Percentiles rank a stretch among this genome's conserved stretches.
These are phyloP conservation scores for Drosophila ercepeae DNA, from an alignment of 1,140 invertebrate genomes.

Conservation along the genomic window DNA sequence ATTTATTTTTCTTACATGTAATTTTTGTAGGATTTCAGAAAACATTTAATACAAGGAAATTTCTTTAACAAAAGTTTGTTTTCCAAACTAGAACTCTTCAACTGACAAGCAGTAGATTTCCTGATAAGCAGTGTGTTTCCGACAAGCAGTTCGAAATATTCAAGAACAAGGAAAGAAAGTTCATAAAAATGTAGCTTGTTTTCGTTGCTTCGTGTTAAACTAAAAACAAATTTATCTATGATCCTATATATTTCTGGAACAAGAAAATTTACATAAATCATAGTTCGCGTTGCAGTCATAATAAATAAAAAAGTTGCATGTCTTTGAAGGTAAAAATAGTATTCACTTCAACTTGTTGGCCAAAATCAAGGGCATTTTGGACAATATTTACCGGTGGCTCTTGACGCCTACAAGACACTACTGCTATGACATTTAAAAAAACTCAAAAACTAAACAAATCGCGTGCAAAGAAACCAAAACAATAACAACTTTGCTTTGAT, in stretches of 20 bases:
- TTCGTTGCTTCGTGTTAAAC: too few relatives aligned
- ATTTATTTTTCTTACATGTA: neutral
- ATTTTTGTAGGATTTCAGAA: neutral
- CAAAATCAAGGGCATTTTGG: slow-evolving; percentile 23
- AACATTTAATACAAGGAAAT: too few relatives aligned
- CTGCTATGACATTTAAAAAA: neutral
- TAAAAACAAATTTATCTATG: too few relatives aligned
- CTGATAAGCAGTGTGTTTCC: neutral
- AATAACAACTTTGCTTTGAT: slow-evolving; percentile 16
- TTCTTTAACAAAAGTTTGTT: too few relatives aligned
- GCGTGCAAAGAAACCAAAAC: slow-evolving; percentile 7
- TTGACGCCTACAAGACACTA: slow-evolving; percentile 7
- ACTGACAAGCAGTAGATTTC: too few relatives aligned
- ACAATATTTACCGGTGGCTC: slow-evolving; percentile 18
- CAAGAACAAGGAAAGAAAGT: neutral
- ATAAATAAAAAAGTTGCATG: neutral
- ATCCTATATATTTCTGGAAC: neutral
- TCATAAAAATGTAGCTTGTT: too few relatives aligned
- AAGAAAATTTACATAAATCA: neutral
- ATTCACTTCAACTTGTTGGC: neutral
- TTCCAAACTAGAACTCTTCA: too few relatives aligned
- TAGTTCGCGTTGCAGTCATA: neutral
- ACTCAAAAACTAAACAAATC: slow-evolving; percentile 19
- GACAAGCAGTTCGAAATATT: neutral
- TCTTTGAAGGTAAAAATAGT: neutral